These are phyloP conservation scores for Hartigia nigra DNA, from an alignment of 2,888 invertebrate genomes.

Conservation along the genomic window DNA sequence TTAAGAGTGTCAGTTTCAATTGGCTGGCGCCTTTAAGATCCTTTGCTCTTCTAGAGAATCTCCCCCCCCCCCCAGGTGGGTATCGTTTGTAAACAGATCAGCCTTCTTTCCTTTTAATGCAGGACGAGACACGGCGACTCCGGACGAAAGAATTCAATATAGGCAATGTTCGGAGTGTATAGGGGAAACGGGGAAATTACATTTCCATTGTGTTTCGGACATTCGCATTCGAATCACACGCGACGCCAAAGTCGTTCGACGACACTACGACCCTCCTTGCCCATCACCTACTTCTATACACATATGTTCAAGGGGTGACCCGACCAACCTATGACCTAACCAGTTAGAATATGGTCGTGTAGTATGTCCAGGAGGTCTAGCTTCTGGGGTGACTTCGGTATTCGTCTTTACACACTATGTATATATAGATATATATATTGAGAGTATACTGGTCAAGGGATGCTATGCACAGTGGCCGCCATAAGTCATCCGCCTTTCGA, in stretches of 20 bases:
- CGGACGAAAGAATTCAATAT: conserved; percentile 52
- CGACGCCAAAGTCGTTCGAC: conserved; percentile 22
- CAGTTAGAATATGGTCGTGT: neutral
- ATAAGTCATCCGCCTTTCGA: conserved; percentile 59
- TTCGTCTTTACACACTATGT: neutral
- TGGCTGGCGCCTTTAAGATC: neutral
- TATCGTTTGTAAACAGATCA: neutral
- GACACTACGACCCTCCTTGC: neutral
- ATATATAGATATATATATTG: neutral
- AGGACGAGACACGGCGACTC: conserved; percentile 4
- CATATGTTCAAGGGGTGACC: neutral
- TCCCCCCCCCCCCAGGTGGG: neutral
- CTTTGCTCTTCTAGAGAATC: neutral
- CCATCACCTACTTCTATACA: neutral
- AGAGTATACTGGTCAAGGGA: neutral
- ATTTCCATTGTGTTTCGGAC: conserved; percentile 57
- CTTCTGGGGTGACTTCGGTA: neutral
- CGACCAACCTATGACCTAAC: neutral
- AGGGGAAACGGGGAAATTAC: conserved; percentile 47
- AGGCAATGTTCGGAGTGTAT: conserved; percentile 18
- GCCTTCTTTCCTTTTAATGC: neutral
- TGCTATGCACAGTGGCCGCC: conserved; percentile 21
- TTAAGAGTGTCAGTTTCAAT: neutral
- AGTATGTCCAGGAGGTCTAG: neutral
- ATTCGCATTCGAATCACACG: conserved; percentile 57